Evolutionary conservation across 2,888 invertebrate species (phyloP).

Genomic region (Hypomecis punctinalis): DNA sequence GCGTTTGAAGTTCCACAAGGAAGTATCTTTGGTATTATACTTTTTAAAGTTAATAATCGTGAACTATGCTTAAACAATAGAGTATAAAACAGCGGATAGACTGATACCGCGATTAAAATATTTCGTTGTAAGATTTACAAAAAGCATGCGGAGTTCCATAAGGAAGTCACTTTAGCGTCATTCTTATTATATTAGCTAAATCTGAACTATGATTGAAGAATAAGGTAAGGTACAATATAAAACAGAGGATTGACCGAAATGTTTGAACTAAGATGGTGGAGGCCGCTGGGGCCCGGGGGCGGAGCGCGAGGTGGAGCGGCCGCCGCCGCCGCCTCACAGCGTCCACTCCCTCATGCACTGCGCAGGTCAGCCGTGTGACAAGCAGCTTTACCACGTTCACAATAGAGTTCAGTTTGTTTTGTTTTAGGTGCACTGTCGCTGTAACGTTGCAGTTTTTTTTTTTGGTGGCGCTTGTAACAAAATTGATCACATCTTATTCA

Average conservation of each 20-base stretch:
- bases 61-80: no score
- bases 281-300: slow-evolving; percentile 61
- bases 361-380: slow-evolving; percentile 85
- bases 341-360: slow-evolving; percentile 91
- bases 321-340: slow-evolving; percentile 88
- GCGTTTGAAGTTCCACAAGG: slow-evolving; percentile 45
- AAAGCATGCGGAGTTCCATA: slow-evolving; percentile 25
- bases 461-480: slow-evolving; percentile 20
- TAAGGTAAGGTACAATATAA: neutral
- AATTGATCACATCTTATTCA: neutral
- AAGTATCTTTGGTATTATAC: slow-evolving; percentile 13
- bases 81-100: no score
- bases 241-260: slow-evolving; percentile 1
- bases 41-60: no score
- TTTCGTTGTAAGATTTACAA: no score
- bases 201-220: neutral
- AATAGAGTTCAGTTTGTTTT: slow-evolving; percentile 41
- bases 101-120: no score
- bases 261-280: slow-evolving; percentile 73
- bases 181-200: no score
- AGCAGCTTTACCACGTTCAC: slow-evolving; percentile 23
- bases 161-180: slow-evolving; percentile 31
- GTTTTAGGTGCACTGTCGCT: slow-evolving; percentile 30
- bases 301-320: slow-evolving; percentile 86
- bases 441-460: slow-evolving; percentile 17